Evolutionary conservation across 1,140 invertebrate genomes (phyloP), one percentile per base, ranked within the genome.

Genomic region (Diabrotica undecimpunctata): DNA sequence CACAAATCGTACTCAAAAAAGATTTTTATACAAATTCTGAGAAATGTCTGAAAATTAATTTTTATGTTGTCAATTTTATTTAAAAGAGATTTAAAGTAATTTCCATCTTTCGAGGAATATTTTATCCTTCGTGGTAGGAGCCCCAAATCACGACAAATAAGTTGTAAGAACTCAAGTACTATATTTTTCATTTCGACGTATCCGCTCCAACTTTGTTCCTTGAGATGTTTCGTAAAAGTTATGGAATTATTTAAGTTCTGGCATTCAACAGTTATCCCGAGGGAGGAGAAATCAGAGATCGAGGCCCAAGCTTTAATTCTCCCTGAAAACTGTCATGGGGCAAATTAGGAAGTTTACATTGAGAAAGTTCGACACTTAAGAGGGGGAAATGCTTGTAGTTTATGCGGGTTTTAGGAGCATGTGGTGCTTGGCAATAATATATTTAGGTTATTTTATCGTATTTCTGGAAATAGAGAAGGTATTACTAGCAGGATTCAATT

Each of bases 311-410:
- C 36, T 46, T 60, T 60, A 60, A 60, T 60, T 60, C 14, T 39
- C 11, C 39, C 41, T 60, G 58, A 60, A 60, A 60, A 60, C 36
- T 60, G 58, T 60, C 58, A 60, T 50, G 58, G 58, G 58, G 58
- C 58, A 51, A 60, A 60, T 60, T 60, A 60, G 11, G 13, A 60
- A 60, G 58, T 60, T 60, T 60, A 41, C 58, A 51, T 60, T 13
- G 58, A 9, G 39, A 60, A 60, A 60, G 58, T 60, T 60, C 37
- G 58, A 38, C 58, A 60, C 36, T 60, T 60, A 60, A 13, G n/a
- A 41, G 50, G 39, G 55, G 55, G 36, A 57, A 50, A 9, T 50
- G 7, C 41, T 60, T 50, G 58, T 60, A 60, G 38, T 60, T 35
- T 54, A n/a, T 46, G n/a, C 8, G 41, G 41, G 41, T 46, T 46